Conservation (phyloP, 2,113 vertebrate genomes). For the Turdus rufiventris region DNA sequence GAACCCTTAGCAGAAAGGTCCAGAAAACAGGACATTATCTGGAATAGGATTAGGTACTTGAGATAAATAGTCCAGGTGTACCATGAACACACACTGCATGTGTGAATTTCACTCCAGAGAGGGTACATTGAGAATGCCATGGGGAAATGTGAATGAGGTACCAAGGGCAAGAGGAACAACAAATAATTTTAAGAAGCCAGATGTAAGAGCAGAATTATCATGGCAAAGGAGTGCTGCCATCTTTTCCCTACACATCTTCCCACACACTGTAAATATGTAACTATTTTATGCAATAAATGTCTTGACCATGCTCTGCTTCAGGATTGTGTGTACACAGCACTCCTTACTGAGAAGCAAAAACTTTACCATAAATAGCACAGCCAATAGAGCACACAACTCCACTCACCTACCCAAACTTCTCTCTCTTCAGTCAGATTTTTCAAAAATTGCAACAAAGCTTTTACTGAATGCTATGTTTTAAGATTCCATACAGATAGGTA, state of each 20-base stretch:
- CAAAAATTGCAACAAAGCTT: neutral
- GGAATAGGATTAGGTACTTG: neutral
- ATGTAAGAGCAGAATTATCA: neutral
- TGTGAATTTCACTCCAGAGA: rapidly evolving
- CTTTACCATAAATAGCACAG: neutral
- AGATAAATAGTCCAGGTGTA: neutral
- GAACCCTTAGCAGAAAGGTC: neutral
- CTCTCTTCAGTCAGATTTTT: neutral
- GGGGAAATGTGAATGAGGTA: neutral
- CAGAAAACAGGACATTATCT: neutral
- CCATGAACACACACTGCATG: neutral
- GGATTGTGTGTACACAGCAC: neutral
- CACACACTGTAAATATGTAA: neutral
- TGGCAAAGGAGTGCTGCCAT: neutral
- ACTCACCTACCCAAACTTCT: neutral
- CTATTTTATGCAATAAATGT: neutral
- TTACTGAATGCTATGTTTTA: neutral
- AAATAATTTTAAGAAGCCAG: neutral
- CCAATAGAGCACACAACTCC: neutral
- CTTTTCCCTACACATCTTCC: neutral
- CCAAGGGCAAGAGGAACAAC: neutral
- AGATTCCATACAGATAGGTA: neutral
- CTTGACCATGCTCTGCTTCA: neutral
- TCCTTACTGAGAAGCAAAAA: neutral
- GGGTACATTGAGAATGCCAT: neutral